phyloP scores from a whole-genome alignment of 2,113 vertebrate species.

The Boleophthalmus pectinirostris region DNA sequence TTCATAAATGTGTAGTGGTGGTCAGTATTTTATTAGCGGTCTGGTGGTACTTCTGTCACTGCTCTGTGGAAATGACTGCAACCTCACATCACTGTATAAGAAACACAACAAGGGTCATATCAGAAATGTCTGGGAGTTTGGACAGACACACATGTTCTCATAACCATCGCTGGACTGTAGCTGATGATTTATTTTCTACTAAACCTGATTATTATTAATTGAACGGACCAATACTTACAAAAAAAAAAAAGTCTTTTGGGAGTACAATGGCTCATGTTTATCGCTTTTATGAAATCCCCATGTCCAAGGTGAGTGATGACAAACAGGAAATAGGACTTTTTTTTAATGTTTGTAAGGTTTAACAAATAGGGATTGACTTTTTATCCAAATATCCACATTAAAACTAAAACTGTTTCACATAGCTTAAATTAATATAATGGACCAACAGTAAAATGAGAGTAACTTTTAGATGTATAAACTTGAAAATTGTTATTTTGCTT shows the following conservation, averaged over 20 bases:
- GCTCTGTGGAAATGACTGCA: conserved; percentile 64
- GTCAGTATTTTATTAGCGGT: conserved; percentile 59
- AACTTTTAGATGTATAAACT: no score
- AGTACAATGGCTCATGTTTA: conserved; percentile 68
- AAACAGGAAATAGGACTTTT: not conserved
- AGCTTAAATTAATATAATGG: no score
- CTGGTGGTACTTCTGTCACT: conserved; percentile 69
- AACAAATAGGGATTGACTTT: not conserved
- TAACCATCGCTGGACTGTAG: not conserved
- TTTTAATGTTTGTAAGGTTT: not conserved
- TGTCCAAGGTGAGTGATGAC: conserved; percentile 72
- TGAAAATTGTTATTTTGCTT: no score
- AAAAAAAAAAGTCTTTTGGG: not conserved
- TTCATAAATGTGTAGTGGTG: conserved; percentile 19
- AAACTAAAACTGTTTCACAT: no score
- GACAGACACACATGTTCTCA: not conserved
- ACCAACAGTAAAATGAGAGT: not conserved
- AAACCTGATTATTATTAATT: not conserved
- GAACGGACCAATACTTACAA: not conserved
- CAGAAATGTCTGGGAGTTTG: conserved; percentile 1
- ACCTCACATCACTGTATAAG: conserved; percentile 41
- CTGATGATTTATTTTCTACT: not conserved
- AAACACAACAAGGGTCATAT: conserved; percentile 22
- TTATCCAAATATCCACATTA: not conserved
- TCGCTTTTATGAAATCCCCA: conserved; percentile 70